Conservation (phyloP, 2,113 vertebrate species). For the Dissostichus mawsoni region DNA sequence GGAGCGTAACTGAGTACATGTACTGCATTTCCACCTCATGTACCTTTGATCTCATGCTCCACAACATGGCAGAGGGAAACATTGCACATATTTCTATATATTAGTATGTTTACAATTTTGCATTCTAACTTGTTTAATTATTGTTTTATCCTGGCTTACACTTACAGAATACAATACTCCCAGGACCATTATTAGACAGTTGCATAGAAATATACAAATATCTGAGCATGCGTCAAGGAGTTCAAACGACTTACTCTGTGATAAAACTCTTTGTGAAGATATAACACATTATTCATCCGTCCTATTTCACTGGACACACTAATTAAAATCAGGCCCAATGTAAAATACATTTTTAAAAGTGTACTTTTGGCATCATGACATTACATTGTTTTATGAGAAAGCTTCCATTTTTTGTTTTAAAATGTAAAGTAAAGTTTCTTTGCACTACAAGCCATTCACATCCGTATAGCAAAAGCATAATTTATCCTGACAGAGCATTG, state of each 20-base stretch:
- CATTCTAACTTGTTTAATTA: background rate
- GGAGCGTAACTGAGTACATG: background rate
- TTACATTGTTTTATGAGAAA: background rate
- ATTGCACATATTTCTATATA: too few relatives aligned
- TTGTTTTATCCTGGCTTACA: slow-evolving; percentile 1
- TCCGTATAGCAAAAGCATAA: too few relatives aligned
- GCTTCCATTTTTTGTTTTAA: background rate
- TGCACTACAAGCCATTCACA: too few relatives aligned
- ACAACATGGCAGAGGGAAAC: too few relatives aligned
- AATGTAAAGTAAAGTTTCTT: background rate
- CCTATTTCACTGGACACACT: slow-evolving; percentile 11
- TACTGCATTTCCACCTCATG: too few relatives aligned
- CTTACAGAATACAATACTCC: background rate
- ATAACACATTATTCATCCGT: slow-evolving; percentile 24
- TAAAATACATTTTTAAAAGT: slow-evolving; percentile 10
- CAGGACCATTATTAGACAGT: background rate
- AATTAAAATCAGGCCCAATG: slow-evolving; percentile 25
- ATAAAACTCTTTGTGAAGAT: slow-evolving; percentile 18
- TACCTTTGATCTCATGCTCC: too few relatives aligned
- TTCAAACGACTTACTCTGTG: slow-evolving; percentile 9
- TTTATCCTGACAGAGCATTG: background rate
- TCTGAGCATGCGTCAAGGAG: slow-evolving; percentile 1
- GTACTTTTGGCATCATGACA: background rate
- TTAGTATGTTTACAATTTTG: background rate
- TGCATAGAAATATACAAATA: slow-evolving; percentile 11